Conservation (phyloP, 2,113 vertebrate genomes). For the Microtus pennsylvanicus region DNA sequence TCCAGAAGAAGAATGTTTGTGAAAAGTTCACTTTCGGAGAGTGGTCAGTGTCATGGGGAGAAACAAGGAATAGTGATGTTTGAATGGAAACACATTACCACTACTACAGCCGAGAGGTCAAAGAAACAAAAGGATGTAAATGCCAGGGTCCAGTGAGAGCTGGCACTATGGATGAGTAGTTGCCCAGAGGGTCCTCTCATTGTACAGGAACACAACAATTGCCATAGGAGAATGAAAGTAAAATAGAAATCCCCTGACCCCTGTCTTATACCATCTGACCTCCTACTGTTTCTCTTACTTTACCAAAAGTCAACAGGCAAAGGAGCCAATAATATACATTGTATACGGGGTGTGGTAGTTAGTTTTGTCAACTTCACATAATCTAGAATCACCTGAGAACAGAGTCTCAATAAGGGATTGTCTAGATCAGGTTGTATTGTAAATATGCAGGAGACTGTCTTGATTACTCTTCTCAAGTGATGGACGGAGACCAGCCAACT, state of each 20-base stretch:
- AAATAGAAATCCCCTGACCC: neutral
- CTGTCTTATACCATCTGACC: neutral
- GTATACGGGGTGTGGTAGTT: neutral
- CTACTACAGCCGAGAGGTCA: neutral
- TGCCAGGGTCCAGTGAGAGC: neutral
- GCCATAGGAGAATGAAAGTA: neutral
- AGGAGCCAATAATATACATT: conserved; percentile 1
- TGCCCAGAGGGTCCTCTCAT: neutral
- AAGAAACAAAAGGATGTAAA: conserved; percentile 6
- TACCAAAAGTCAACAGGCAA: conserved; percentile 44
- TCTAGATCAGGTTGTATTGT: neutral
- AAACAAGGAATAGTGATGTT: conserved; percentile 33
- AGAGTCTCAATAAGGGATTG: neutral
- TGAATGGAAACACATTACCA: conserved; percentile 37
- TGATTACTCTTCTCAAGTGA: neutral
- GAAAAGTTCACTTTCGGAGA: conserved; percentile 14
- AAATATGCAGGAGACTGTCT: neutral
- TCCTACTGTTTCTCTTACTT: conserved; percentile 19
- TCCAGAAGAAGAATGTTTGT: conserved; percentile 34
- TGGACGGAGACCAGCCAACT: neutral
- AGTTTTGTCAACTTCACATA: neutral
- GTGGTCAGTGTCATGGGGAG: conserved; percentile 15
- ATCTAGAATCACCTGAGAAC: neutral
- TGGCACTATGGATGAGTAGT: neutral
- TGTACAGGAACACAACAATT: neutral